phyloP scores from a whole-genome alignment of 23 tunicate species.

The Oikopleura dioica region DNA sequence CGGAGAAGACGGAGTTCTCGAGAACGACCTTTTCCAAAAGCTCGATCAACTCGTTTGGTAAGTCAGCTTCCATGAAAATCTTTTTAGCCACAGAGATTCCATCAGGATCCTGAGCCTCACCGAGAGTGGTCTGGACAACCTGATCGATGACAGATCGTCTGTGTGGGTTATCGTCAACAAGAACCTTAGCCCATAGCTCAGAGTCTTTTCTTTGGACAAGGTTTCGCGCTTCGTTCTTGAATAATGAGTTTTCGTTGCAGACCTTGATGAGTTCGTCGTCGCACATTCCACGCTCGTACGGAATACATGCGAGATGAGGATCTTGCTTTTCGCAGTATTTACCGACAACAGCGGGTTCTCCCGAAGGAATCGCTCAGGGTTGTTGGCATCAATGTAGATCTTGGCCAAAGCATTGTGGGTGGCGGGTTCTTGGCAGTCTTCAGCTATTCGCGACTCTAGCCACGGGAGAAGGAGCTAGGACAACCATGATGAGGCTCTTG shows the following conservation, averaged over 20 bases:
- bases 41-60: conserved; percentile 89
- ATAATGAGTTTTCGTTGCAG: conserved; percentile 81
- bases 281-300: conserved; percentile 84
- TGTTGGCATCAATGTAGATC: conserved; percentile 97
- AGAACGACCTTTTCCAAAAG: conserved; percentile 83
- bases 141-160: conserved; percentile 80
- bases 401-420: conserved; percentile 99
- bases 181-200: conserved; percentile 71
- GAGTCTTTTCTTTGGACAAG: conserved; percentile 58
- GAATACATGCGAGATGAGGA: conserved; percentile 87
- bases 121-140: conserved; percentile 90
- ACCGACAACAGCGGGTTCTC: conserved; percentile 68
- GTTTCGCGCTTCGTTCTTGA: conserved; percentile 82
- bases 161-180: conserved; percentile 60
- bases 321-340: conserved; percentile 96
- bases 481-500: conserved; percentile 83
- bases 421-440: conserved; percentile 85
- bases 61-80: conserved; percentile 89
- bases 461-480: conserved; percentile 65
- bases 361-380: conserved; percentile 75
- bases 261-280: conserved; percentile 82
- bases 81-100: conserved; percentile 72
- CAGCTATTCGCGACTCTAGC: conserved; percentile 83
- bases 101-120: conserved; percentile 95
- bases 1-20: conserved; percentile 69